A percentile compares a stretch with the other conserved stretches of the same genome.
These are phyloP conservation scores for Acanthococcus lagerstroemiae DNA, from an alignment of 2,888 invertebrate species.

Conservation along the genomic window DNA sequence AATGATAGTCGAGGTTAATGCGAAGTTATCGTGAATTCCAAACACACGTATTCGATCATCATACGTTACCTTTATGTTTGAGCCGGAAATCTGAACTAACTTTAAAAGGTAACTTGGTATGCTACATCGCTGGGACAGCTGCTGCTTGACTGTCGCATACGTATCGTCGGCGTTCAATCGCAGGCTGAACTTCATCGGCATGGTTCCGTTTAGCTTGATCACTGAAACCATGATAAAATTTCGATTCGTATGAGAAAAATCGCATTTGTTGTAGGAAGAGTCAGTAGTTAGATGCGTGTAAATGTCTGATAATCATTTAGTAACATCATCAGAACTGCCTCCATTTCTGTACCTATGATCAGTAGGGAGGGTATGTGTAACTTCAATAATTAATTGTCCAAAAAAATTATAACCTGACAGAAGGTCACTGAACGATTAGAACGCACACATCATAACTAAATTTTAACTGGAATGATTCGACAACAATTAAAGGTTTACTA, in stretches of 20 bases:
- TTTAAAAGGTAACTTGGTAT: slow-evolving; percentile 54
- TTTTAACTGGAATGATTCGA: too few relatives aligned
- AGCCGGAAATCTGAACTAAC: slow-evolving; percentile 60
- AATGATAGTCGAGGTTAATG: not conserved
- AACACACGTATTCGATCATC: not conserved
- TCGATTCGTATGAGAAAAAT: not conserved
- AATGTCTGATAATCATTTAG: too few relatives aligned
- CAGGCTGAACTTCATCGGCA: slow-evolving; percentile 75
- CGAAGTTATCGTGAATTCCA: not conserved
- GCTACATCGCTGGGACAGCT: slow-evolving; percentile 54
- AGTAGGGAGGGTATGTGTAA: too few relatives aligned
- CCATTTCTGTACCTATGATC: too few relatives aligned
- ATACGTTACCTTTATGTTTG: slow-evolving; percentile 50
- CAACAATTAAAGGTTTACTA: too few relatives aligned
- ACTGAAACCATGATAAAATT: slow-evolving; percentile 46
- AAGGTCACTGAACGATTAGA: too few relatives aligned
- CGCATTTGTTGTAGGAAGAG: not conserved
- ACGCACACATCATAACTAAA: too few relatives aligned
- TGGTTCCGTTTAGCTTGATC: slow-evolving; percentile 66
- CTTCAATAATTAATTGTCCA: too few relatives aligned
- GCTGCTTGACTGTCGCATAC: slow-evolving; percentile 63
- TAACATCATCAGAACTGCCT: too few relatives aligned
- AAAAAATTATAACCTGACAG: too few relatives aligned
- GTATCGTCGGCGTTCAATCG: slow-evolving; percentile 73
- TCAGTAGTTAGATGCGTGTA: too few relatives aligned